phyloP scores from a whole-genome alignment of 2,888 invertebrate genomes.

The Leucozona laternaria region DNA sequence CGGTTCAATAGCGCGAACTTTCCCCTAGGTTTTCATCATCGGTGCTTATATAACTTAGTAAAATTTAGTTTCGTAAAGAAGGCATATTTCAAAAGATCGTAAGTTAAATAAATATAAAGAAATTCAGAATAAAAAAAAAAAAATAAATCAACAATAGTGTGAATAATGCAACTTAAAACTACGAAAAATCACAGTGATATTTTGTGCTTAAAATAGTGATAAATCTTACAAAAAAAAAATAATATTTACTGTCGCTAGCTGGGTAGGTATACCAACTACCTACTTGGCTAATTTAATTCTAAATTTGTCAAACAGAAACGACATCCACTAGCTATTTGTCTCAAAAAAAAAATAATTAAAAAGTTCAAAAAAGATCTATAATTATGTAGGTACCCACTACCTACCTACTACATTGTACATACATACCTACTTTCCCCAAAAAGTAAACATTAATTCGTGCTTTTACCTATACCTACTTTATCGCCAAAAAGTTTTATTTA shows the following conservation, averaged over 20 bases:
- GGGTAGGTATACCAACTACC: slow-evolving; percentile 8
- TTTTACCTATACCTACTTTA: neutral
- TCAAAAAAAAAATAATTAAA: slow-evolving; percentile 6
- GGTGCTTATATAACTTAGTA: slow-evolving; percentile 73
- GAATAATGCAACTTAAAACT: slow-evolving; percentile 38
- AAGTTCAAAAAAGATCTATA: slow-evolving; percentile 3
- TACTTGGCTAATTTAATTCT: slow-evolving; percentile 14
- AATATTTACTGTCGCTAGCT: slow-evolving; percentile 14
- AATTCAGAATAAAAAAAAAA: slow-evolving; percentile 9
- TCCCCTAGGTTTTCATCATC: slow-evolving; percentile 78
- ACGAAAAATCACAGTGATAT: slow-evolving; percentile 50
- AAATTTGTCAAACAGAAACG: slow-evolving; percentile 39
- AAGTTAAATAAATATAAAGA: slow-evolving; percentile 58
- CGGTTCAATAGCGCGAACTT: slow-evolving; percentile 84
- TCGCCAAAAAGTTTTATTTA: neutral
- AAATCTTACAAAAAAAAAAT: neutral
- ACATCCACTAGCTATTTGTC: slow-evolving; percentile 7
- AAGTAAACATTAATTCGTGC: slow-evolving; percentile 24
- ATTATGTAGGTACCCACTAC: neutral
- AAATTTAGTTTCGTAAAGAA: slow-evolving; percentile 69
- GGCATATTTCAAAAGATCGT: slow-evolving; percentile 73
- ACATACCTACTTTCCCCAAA: slow-evolving; percentile 20
- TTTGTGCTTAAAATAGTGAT: slow-evolving; percentile 63
- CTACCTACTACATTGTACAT: neutral
- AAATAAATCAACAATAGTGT: slow-evolving; percentile 24